phyloP scores from a whole-genome alignment of 37 sponge, comb jelly and placozoan genomes.

The Spongia lamella region DNA sequence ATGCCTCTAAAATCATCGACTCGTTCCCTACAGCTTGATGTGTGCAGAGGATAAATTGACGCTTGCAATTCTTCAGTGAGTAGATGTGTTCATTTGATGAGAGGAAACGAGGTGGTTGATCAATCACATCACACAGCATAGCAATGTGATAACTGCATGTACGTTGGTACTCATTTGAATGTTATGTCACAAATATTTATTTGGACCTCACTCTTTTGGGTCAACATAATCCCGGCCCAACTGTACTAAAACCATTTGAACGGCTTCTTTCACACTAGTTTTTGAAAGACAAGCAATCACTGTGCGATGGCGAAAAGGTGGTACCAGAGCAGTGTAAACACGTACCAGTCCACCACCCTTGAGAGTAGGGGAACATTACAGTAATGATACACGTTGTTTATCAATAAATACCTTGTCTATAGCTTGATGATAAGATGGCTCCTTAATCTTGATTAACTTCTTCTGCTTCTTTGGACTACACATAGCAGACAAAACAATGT shows the following conservation, averaged over 20 bases:
- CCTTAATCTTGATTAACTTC: conserved; percentile 35
- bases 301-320: conserved; percentile 49
- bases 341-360: conserved; percentile 69
- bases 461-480: background rate
- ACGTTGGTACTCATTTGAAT: background rate
- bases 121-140: conserved; percentile 28
- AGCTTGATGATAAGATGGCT: conserved; percentile 29
- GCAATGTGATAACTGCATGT: conserved; percentile 35
- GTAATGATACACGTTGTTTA: too few species aligned
- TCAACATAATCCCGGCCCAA: conserved; percentile 49
- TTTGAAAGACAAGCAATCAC: conserved; percentile 60
- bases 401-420: conserved; percentile 29
- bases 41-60: too few species aligned
- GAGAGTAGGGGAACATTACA: background rate
- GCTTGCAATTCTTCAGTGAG: too few species aligned
- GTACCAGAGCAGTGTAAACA: conserved; percentile 66
- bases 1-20: too few species aligned
- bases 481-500: background rate
- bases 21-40: too few species aligned
- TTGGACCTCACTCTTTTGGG: conserved; percentile 41
- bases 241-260: conserved; percentile 51
- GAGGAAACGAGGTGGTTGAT: conserved; percentile 27
- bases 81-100: too few species aligned
- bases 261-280: conserved; percentile 44
- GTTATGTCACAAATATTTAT: background rate